These are phyloP conservation scores for Taphrorychus bicolor DNA, from an alignment of 2,888 invertebrate species.

Conservation along the genomic window DNA sequence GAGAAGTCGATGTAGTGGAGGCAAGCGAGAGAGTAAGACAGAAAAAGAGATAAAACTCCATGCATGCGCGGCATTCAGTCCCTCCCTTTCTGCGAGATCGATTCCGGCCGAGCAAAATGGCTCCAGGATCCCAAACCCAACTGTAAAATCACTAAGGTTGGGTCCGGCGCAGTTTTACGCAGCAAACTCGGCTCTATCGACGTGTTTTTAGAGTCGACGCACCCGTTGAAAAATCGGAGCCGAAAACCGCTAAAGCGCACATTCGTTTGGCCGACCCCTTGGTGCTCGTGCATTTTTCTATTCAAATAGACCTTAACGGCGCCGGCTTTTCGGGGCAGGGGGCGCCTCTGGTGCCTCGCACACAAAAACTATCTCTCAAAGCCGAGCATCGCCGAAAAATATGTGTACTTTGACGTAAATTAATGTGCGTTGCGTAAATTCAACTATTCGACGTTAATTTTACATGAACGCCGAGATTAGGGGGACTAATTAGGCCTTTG, in stretches of 20 bases:
- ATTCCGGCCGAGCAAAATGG: conserved; percentile 60
- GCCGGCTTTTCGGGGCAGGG: conserved; percentile 45
- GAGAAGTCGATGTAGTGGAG: conserved; percentile 54
- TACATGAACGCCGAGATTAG: conserved; percentile 56
- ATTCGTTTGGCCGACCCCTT: conserved; percentile 52
- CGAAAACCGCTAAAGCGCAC: conserved; percentile 57
- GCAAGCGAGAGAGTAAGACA: conserved; percentile 60
- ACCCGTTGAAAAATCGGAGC: conserved; percentile 58
- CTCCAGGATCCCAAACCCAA: conserved; percentile 59
- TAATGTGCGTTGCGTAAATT: conserved; percentile 62
- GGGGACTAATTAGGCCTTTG: conserved; percentile 36
- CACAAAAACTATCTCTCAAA: conserved; percentile 62
- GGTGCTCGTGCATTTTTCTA: conserved; percentile 57
- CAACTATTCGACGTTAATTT: conserved; percentile 61
- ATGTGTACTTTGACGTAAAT: conserved; percentile 62
- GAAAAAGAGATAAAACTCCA: conserved; percentile 61
- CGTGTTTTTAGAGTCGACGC: conserved; percentile 56
- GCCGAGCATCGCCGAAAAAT: conserved; percentile 60
- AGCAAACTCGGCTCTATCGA: conserved; percentile 48
- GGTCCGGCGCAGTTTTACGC: conserved; percentile 29
- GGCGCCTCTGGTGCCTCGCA: conserved; percentile 51
- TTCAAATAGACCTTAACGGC: conserved; percentile 57
- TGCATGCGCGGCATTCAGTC: conserved; percentile 60
- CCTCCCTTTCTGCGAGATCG: conserved; percentile 58
- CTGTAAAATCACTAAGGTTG: conserved; percentile 59